These are phyloP conservation scores for Trachurus trachurus DNA, from an alignment of 2,797 vertebrate genomes.

Conservation along the genomic window DNA sequence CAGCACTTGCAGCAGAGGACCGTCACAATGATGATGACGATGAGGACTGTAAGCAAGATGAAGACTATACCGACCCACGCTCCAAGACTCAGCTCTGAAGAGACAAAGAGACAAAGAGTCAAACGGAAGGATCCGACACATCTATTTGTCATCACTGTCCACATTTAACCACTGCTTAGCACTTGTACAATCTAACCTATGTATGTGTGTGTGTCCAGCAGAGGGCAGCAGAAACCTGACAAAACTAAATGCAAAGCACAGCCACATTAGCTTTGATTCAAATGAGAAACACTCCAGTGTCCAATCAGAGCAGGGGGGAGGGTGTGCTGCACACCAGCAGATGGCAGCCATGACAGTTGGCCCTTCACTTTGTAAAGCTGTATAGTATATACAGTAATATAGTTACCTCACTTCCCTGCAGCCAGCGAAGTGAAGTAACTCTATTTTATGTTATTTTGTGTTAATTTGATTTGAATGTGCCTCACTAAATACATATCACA, in stretches of 20 bases:
- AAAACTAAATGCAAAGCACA: background rate
- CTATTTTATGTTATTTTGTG: background rate
- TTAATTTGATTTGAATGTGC: background rate
- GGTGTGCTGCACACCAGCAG: background rate
- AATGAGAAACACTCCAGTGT: no score
- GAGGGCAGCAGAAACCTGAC: background rate
- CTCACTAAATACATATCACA: background rate
- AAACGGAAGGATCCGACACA: no score
- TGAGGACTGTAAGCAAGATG: conserved; percentile 72
- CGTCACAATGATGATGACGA: conserved; percentile 75
- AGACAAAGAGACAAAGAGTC: background rate
- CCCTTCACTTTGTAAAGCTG: background rate
- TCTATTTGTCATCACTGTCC: no score
- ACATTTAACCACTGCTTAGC: no score
- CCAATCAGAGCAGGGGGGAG: no score
- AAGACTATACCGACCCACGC: conserved; percentile 78
- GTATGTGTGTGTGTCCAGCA: background rate
- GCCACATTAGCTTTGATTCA: background rate
- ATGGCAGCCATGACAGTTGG: background rate
- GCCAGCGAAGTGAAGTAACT: no score
- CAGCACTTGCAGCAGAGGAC: conserved; percentile 85
- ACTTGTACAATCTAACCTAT: no score
- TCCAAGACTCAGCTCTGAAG: conserved; percentile 81
- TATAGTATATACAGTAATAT: no score
- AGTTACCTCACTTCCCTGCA: no score